phyloP scores from a whole-genome alignment of 2,113 vertebrate genomes.

The Tychaedon coryphoeus region DNA sequence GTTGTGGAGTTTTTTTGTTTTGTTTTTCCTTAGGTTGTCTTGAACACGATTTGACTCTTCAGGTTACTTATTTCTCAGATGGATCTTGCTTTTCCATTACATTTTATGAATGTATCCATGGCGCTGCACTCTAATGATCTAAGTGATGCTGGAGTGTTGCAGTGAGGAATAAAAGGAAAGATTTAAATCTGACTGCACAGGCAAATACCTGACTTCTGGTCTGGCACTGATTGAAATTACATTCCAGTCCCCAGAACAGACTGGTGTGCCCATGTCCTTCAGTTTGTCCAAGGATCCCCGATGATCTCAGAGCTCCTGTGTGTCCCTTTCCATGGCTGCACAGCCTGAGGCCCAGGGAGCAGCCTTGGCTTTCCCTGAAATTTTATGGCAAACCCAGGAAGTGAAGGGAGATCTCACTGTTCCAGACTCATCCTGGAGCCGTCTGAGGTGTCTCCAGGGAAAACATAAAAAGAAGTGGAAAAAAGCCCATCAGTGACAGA shows the following conservation, averaged over 20 bases:
- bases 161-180: neutral
- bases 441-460: neutral
- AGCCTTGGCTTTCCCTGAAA: neutral
- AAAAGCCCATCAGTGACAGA: neutral
- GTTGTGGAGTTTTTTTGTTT: neutral
- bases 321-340: neutral
- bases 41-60: neutral
- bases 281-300: neutral
- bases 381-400: neutral
- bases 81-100: neutral
- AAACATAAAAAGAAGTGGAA: neutral
- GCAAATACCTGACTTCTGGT: neutral
- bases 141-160: neutral
- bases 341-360: neutral
- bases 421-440: neutral
- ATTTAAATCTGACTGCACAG: neutral
- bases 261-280: fast-evolving
- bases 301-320: neutral
- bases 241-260: neutral
- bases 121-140: neutral
- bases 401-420: fast-evolving
- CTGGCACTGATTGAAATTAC: neutral
- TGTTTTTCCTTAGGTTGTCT: neutral
- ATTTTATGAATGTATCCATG: neutral
- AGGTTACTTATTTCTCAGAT: neutral